Base-by-base conservation (phyloP, 2,113 vertebrate genomes). In the Zootoca vivipara region DNA sequence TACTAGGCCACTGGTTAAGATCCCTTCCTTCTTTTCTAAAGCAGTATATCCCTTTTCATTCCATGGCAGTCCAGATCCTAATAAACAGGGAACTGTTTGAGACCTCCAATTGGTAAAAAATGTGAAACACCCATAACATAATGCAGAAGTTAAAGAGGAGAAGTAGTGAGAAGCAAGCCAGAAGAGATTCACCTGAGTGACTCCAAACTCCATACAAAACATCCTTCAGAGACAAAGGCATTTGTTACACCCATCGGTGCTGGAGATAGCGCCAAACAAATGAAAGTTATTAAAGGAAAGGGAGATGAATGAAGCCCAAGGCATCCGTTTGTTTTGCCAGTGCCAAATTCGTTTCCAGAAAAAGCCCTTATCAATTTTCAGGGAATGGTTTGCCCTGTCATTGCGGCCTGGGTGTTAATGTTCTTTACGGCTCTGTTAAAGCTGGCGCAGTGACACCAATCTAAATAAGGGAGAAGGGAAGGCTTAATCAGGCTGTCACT, bases 401-500 rank as follows among this genome's bases (percentile, higher is more conserved):
- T 38, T 2, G 89, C 74, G 24, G 90, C 90, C 92, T 58, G 88
- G 87, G 90, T 87, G 83, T 93, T 95, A 95, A 93, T 95, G 94
- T 95, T 93, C 91, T 96, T 96, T 96, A 95, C 58, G 22, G 89
- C 94, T 89, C 94, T 84, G 93, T 93, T 92, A n/a, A 91, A 94
- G 92, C 92, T 1, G n/a, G 79, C 78, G 83, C 93, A 90, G 73
- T 89, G 92, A 95, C 92, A 95, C 93, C 96, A 93, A 93, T 92
- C 95, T 96, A 96, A 97, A 95, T 95, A 96, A 96, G 94, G 85
- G 81, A 92, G 93, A 93, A 91, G 92, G 89, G 89, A 94, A 94
- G 94, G 82, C 89, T 97, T 96, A 94, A 96, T 97, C 96, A 96
- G 89, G 91, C 95, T 96, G 96, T 94, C 95, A 94, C 93, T 96